A percentile compares a stretch with the other conserved stretches of the same genome.
phyloP scores from a whole-genome alignment of 2,113 vertebrate genomes.

The Rhinolophus ferrumequinum region DNA sequence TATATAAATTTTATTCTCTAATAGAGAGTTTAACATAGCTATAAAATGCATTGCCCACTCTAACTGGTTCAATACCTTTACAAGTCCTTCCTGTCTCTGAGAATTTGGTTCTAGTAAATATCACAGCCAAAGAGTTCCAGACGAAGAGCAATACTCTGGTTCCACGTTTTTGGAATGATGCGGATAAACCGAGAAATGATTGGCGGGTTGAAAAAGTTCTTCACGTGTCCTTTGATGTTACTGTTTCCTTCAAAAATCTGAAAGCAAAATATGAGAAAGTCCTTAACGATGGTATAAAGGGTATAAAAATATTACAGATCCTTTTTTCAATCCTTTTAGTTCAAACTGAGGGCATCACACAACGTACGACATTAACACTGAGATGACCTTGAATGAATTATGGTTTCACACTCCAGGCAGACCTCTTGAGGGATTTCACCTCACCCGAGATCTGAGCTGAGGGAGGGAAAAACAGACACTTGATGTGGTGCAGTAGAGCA shows the following conservation, averaged over 20 bases:
- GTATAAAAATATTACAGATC: background rate
- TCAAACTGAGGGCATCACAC: background rate
- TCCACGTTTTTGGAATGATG: conserved; percentile 92
- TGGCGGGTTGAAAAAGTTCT: conserved; percentile 94
- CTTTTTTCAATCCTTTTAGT: background rate
- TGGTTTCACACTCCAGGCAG: background rate
- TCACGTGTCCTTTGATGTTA: conserved; percentile 86
- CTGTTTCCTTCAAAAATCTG: conserved; percentile 93
- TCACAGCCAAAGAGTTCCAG: conserved; percentile 95
- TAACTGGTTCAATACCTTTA: background rate
- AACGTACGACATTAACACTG: background rate
- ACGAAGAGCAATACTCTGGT: conserved; percentile 91
- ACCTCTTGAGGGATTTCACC: background rate
- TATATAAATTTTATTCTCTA: conserved; percentile 56
- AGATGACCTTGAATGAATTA: background rate
- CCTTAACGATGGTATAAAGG: background rate
- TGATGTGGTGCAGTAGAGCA: background rate
- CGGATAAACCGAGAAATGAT: conserved; percentile 94
- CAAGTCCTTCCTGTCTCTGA: background rate
- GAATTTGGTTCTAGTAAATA: conserved; percentile 73
- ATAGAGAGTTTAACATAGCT: conserved; percentile 47
- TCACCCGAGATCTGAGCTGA: background rate
- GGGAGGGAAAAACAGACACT: background rate
- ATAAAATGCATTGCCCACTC: background rate
- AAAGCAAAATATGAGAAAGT: conserved; percentile 71